phyloP scores from a whole-genome alignment of 2,113 vertebrate species.

The Trichomycterus rosablanca region DNA sequence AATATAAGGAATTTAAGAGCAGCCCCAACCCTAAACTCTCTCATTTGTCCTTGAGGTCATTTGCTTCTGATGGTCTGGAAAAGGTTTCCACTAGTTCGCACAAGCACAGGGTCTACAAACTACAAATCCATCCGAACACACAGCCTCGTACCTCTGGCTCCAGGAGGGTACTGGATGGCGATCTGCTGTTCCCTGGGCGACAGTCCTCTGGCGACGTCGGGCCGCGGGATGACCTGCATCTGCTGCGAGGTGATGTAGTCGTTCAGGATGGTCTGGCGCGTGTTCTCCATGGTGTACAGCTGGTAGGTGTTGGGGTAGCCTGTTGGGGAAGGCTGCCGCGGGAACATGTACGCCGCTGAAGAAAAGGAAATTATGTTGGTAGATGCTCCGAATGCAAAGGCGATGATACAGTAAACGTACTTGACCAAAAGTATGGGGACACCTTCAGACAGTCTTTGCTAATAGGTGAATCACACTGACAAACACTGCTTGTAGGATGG shows the following conservation, averaged over 20 bases:
- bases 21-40: conserved; percentile 31
- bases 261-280: conserved; percentile 94
- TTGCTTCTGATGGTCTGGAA: conserved; percentile 79
- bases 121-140: conserved; percentile 1
- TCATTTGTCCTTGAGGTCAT: conserved; percentile 56
- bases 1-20: neutral
- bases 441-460: no score
- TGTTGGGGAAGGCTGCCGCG: conserved; percentile 88
- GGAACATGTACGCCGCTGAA: conserved; percentile 87
- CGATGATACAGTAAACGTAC: no score
- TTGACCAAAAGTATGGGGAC: no score
- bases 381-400: no score
- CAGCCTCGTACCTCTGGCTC: conserved; percentile 76
- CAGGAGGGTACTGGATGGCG: conserved; percentile 77
- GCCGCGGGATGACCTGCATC: conserved; percentile 92
- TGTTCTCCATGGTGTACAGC: conserved; percentile 98
- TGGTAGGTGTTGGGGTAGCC: conserved; percentile 96
- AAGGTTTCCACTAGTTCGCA: conserved; percentile 73
- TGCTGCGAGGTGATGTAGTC: conserved; percentile 99
- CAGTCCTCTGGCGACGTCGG: conserved; percentile 81
- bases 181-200: conserved; percentile 88
- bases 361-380: no score
- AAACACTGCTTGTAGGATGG: no score
- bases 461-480: no score
- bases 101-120: conserved; percentile 40